These are phyloP conservation scores for Schlechtendalia chinensis DNA, from an alignment of 1,140 invertebrate genomes.

Conservation along the genomic window DNA sequence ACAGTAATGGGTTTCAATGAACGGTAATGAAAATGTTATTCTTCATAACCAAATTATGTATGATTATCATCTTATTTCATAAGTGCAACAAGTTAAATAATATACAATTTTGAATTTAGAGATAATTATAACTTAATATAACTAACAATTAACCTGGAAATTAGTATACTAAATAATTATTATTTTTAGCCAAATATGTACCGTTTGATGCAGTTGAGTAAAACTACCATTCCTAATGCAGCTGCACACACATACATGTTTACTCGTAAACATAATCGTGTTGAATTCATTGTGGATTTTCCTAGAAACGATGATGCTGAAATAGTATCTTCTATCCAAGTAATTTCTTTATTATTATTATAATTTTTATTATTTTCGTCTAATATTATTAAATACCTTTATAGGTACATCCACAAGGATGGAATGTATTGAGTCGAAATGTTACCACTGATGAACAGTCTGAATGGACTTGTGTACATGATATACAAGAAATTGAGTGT, in stretches of 20 bases:
- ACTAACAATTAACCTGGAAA: too few relatives aligned
- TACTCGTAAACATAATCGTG: slow-evolving; percentile 72
- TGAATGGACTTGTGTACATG: slow-evolving; percentile 92
- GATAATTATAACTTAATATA: too few relatives aligned
- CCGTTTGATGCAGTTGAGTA: slow-evolving; percentile 80
- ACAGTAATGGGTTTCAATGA: too few relatives aligned
- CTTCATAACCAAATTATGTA: too few relatives aligned
- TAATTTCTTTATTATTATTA: slow-evolving; percentile 51
- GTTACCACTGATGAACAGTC: slow-evolving; percentile 79
- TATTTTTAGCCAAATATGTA: slow-evolving; percentile 78
- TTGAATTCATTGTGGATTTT: slow-evolving; percentile 89
- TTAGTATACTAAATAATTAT: slow-evolving; percentile 11
- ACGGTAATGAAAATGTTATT: too few relatives aligned
- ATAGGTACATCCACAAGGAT: slow-evolving; percentile 84
- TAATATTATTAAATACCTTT: slow-evolving; percentile 24
- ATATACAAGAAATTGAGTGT: slow-evolving; percentile 69
- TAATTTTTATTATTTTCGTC: slow-evolving; percentile 20
- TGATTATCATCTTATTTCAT: too few relatives aligned
- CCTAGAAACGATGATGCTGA: slow-evolving; percentile 81
- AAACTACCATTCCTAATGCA: slow-evolving; percentile 74
- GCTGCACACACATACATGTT: slow-evolving; percentile 80
- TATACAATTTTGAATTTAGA: too few relatives aligned
- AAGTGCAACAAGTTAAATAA: too few relatives aligned
- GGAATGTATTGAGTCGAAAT: slow-evolving; percentile 84
- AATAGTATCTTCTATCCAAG: slow-evolving; percentile 82